phyloP scores from a whole-genome alignment of 1,140 invertebrate genomes.

The Sarcophaga peregrina region DNA sequence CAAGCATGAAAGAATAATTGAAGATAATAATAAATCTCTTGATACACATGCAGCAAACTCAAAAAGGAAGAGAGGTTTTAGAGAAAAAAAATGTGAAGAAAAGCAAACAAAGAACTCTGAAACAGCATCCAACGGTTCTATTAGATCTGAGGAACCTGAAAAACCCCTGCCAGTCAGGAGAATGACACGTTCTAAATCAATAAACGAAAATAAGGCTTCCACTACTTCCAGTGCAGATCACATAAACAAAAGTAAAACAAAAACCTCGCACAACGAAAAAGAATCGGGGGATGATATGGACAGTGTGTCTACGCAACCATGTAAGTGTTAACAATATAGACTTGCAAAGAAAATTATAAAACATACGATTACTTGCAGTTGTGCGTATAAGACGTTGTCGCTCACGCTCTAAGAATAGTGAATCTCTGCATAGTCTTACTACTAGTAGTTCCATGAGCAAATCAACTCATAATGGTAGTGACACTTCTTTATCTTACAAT shows the following conservation, averaged over 20 bases:
- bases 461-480: neutral
- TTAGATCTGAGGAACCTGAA: neutral
- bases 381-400: neutral
- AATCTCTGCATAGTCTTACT: constrained; percentile 32
- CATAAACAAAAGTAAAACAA: neutral
- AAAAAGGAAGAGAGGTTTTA: neutral
- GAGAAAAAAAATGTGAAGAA: neutral
- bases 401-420: constrained; percentile 29
- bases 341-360: neutral
- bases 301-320: neutral
- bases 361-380: neutral
- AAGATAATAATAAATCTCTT: neutral
- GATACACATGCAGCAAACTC: neutral
- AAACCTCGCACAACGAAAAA: neutral
- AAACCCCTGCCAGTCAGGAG: constrained; percentile 23
- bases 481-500: neutral
- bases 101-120: neutral
- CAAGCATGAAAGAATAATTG: neutral
- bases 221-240: neutral
- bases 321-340: neutral
- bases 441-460: neutral
- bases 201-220: neutral
- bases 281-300: constrained; percentile 10
- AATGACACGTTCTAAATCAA: constrained; percentile 33
- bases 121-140: neutral